Base-by-base conservation (phyloP, 1,140 invertebrate species). In the Aricia agestis region DNA sequence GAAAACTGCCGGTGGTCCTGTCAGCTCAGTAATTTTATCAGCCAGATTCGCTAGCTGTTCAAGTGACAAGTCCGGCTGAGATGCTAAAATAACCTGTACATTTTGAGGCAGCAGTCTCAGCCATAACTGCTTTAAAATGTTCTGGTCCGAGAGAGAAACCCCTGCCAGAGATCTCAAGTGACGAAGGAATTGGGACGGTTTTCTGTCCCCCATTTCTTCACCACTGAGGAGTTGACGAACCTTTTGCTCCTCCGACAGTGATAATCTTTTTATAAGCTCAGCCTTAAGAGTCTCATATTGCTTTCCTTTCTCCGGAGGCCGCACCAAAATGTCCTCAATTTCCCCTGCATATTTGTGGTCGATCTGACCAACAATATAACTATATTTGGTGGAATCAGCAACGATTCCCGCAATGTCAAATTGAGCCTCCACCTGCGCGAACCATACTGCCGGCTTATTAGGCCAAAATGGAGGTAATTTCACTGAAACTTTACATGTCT, bases 111-210 rank as follows among this genome's bases (percentile, higher is more conserved):
- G 19, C 1, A 18, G 67, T 42, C 10, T 58, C 4, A 18, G 15
- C 41, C 45, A 68, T 6, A 7, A 36, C 5, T 41, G 42, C 25
- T 68, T 18, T 7, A 68, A 6, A 32, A 68, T 17, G 3, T 68
- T 19, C 7, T 57, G 7, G 19, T 0, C 42, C 3, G 45, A 18
- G 10, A 15, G 15, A 7, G 18, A 36, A 36, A 36, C 36, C 0
- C 17, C 67, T 10, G 67, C 67, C 17, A 68, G 3, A 25, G 17
- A 41, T 9, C 18, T 17, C 9, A 68, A 18, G 13, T 68, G 67
- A 9, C 42, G n/a, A 11, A 57, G 67, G 67, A 68, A 68, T 13
- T 19, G 67, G 1, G 67, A 68, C 15, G 42, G 67, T n/a, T 68
- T 68, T 0, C 67, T 45, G 10, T 68, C 67, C 2, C 36, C 36